Evolutionary conservation across 2,797 vertebrate genomes (phyloP).

Genomic region (Phoebastria nigripes): DNA sequence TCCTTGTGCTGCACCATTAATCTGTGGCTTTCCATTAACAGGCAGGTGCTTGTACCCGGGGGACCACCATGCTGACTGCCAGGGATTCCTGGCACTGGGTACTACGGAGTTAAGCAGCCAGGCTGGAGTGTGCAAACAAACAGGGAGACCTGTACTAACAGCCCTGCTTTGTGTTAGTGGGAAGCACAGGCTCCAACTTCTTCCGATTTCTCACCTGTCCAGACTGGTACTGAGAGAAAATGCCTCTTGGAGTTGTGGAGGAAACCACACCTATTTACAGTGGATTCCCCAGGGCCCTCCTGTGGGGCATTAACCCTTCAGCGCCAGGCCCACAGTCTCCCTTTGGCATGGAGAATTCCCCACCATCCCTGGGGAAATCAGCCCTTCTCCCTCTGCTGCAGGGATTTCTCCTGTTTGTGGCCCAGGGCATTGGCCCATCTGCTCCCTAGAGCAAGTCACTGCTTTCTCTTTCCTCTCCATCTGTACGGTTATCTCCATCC

Average conservation of each 20-base stretch:
- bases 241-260: conserved; percentile 55
- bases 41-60: conserved; percentile 59
- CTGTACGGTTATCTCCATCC: neutral
- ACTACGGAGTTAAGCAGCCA: conserved; percentile 43
- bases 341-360: neutral
- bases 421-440: neutral
- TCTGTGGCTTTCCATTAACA: conserved; percentile 63
- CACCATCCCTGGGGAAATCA: neutral
- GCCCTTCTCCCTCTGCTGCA: neutral
- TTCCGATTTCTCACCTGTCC: conserved; percentile 70
- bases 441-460: neutral
- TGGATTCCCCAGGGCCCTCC: conserved; percentile 33
- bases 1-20: conserved; percentile 49
- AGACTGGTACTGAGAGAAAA: conserved; percentile 66
- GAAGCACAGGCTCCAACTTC: conserved; percentile 60
- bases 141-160: conserved; percentile 49
- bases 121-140: conserved; percentile 51
- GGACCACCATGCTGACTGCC: conserved; percentile 51
- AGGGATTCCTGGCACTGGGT: conserved; percentile 39
- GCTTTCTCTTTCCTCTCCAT: neutral
- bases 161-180: conserved; percentile 63
- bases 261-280: conserved; percentile 64
- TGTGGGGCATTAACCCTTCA: conserved; percentile 57
- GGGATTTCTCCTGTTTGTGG: neutral
- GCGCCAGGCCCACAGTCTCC: neutral